These are phyloP conservation scores for Lucilia cuprina DNA, from an alignment of 1,140 invertebrate species.

Conservation along the genomic window DNA sequence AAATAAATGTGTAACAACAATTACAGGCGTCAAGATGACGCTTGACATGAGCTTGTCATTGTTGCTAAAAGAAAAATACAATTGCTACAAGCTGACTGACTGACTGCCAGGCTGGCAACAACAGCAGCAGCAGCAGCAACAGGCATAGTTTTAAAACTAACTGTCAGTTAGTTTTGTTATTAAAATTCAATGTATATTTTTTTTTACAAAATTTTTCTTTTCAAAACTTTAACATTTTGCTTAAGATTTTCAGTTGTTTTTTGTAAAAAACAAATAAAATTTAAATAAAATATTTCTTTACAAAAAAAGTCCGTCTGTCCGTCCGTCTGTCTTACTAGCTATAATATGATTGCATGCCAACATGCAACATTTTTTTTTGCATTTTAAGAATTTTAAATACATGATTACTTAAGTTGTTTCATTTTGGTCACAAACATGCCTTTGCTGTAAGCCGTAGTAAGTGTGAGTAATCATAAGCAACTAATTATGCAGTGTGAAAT, in stretches of 20 bases:
- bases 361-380: neutral
- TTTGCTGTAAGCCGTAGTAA: neutral
- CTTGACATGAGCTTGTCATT: slow-evolving; percentile 27
- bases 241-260: neutral
- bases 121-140: no score
- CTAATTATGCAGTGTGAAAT: neutral
- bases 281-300: neutral
- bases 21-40: slow-evolving; percentile 26
- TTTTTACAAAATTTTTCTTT: neutral
- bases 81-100: no score
- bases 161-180: neutral
- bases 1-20: slow-evolving; percentile 6
- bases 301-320: neutral
- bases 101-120: no score
- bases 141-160: neutral
- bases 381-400: slow-evolving; percentile 5
- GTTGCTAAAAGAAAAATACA: neutral
- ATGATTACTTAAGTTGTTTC: neutral
- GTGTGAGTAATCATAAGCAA: neutral
- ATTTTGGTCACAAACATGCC: neutral
- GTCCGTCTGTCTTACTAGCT: neutral
- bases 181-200: neutral
- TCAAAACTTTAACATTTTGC: neutral
- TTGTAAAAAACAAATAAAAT: neutral
- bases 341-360: neutral